These are phyloP conservation scores for Cataglyphis altisquamis DNA, from an alignment of 2,888 invertebrate genomes.

Conservation along the genomic window DNA sequence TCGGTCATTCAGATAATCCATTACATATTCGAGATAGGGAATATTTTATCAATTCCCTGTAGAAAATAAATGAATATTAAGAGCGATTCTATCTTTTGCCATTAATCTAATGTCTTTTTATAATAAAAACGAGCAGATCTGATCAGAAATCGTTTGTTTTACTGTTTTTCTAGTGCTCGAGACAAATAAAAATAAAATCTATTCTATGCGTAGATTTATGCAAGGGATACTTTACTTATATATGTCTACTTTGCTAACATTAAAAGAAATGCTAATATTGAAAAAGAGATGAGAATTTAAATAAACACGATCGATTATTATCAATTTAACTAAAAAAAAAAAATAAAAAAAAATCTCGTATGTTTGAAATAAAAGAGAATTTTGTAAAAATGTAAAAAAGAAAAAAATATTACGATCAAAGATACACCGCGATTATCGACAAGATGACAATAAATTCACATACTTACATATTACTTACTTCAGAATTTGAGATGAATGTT, in stretches of 20 bases:
- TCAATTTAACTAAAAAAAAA: not conserved
- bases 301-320: not conserved
- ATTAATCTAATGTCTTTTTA: not conserved
- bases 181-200: not conserved
- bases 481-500: not conserved
- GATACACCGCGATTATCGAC: not conserved
- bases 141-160: not conserved
- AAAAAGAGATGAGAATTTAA: constrained; percentile 3
- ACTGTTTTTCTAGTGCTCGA: constrained; percentile 6
- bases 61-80: not conserved
- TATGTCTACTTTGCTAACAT: not conserved
- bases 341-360: not conserved
- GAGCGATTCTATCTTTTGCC: not conserved
- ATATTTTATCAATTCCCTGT: constrained; percentile 17
- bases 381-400: not conserved
- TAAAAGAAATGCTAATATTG: not conserved
- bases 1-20: constrained; percentile 36
- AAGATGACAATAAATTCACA: not conserved
- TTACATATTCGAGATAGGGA: constrained; percentile 16
- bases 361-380: not conserved
- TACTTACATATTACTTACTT: not conserved
- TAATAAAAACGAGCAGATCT: not conserved
- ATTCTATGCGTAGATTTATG: not conserved
- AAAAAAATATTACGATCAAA: not conserved
- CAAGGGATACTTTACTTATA: not conserved